Base-by-base conservation (phyloP, 2,888 invertebrate genomes). In the Spilarctia lutea region DNA sequence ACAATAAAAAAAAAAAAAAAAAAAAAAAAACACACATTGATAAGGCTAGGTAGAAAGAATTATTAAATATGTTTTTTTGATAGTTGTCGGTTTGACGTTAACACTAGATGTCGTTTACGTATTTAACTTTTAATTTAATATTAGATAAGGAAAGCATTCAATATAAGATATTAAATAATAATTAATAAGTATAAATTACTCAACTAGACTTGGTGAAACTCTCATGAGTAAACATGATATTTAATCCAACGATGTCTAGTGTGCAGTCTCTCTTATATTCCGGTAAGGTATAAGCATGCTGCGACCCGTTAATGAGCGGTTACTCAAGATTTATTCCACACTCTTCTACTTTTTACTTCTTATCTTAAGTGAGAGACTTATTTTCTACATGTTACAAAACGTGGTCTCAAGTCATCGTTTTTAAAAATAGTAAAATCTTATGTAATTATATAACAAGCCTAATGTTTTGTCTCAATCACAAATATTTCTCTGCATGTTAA, bases 311-410 rank as follows among this genome's bases (percentile, higher is more conserved):
- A 84, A 84, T 84, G 84, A 83, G 66, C 79, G 71, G 68, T 76
- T 76, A 72, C 77, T 68, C 77, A 79, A 84, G 85, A 84, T 84
- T 83, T 84, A 84, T 84, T 81, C 79, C 75, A 75, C 74, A 77
- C 79, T 84, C 73, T 73, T 74, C 79, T 78, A 81, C 76, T 78
- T 83, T 83, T 83, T 76, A 83, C 77, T 71, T 74, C 76, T 84
- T 84, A 84, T 81, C 84, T 84, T 77, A 74, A 81, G 76, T 81
- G 77, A 81, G 80, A 81, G 79, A 79, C 67, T 81, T 78, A 82
- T 75, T 79, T 83, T 73, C 72, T 52, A 72, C 70, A 72, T 74
- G 65, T 75, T 83, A 79, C 56, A 69, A 72, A 75, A 72, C 67
- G 24, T 56, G 8, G 18, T 39, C 56, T 56, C 30, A 6, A 48